These are phyloP conservation scores for Lysiphlebus fabarum DNA, from an alignment of 1,140 invertebrate species.

Conservation along the genomic window DNA sequence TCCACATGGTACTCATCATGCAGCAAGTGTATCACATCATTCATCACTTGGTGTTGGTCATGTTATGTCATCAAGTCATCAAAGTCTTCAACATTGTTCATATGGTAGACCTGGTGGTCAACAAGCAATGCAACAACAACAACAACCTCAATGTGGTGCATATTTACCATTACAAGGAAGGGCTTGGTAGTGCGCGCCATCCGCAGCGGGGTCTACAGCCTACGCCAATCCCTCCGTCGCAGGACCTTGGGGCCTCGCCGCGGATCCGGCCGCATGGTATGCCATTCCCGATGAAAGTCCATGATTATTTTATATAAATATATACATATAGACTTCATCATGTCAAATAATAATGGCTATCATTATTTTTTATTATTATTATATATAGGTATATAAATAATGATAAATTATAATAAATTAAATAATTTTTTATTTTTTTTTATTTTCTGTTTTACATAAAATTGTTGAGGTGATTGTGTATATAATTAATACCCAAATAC, in stretches of 20 bases:
- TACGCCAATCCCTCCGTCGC: constrained; percentile 51
- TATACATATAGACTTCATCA: no score
- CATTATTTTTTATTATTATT: no score
- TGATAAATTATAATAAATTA: no score
- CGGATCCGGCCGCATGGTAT: constrained; percentile 52
- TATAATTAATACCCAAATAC: no score
- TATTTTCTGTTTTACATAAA: no score
- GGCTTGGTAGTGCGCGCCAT: constrained; percentile 72
- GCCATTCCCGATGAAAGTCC: constrained; percentile 51
- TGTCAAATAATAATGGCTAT: no score
- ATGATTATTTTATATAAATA: constrained; percentile 27
- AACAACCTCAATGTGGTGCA: constrained; percentile 75
- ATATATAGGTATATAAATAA: no score
- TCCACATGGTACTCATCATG: constrained; percentile 54
- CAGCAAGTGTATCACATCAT: constrained; percentile 61
- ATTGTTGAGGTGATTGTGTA: no score
- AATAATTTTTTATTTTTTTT: no score
- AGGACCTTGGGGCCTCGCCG: constrained; percentile 50
- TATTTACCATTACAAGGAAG: constrained; percentile 81
- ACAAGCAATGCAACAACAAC: constrained; percentile 66
- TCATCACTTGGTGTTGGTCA: constrained; percentile 60
- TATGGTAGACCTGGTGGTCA: constrained; percentile 55
- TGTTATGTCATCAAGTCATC: constrained; percentile 56
- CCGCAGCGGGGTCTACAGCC: constrained; percentile 50
- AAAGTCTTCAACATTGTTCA: constrained; percentile 61